Evolutionary conservation across 2,113 vertebrate species (phyloP).

Genomic region (Cyanocitta stelleri): DNA sequence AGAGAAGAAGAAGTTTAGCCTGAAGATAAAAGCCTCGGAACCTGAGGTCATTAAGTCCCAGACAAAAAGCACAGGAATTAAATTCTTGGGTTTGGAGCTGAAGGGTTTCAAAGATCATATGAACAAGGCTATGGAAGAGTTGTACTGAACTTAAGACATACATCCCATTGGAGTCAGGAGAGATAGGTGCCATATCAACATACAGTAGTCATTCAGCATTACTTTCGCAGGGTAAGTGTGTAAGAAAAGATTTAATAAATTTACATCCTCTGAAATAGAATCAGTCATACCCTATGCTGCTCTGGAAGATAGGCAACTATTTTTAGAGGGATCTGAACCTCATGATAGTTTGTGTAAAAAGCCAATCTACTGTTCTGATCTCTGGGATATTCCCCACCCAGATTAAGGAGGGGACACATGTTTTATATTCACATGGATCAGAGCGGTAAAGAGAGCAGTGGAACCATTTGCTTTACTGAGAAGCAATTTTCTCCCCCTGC

Average conservation of each 20-base stretch:
- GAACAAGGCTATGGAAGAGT: fast-evolving
- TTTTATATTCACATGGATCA: neutral
- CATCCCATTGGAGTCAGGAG: neutral
- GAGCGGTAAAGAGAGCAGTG: neutral
- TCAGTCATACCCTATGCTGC: neutral
- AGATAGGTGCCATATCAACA: neutral
- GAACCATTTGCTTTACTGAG: neutral
- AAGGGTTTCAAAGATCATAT: neutral
- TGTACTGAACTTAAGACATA: neutral
- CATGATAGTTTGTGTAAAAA: neutral
- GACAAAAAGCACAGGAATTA: neutral
- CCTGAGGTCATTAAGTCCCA: neutral
- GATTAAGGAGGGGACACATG: neutral
- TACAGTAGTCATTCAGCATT: neutral
- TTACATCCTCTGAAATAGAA: neutral
- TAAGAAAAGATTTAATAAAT: neutral
- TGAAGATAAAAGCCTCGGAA: neutral
- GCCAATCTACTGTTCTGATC: neutral
- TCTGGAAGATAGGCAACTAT: neutral
- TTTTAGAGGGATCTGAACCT: neutral
- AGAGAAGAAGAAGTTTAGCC: neutral
- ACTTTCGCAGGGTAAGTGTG: neutral
- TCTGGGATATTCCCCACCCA: neutral
- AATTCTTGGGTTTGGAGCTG: neutral
- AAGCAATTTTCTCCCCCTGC: neutral